Conservation (phyloP, 2,113 vertebrate species). For the Calyptomena viridis region DNA sequence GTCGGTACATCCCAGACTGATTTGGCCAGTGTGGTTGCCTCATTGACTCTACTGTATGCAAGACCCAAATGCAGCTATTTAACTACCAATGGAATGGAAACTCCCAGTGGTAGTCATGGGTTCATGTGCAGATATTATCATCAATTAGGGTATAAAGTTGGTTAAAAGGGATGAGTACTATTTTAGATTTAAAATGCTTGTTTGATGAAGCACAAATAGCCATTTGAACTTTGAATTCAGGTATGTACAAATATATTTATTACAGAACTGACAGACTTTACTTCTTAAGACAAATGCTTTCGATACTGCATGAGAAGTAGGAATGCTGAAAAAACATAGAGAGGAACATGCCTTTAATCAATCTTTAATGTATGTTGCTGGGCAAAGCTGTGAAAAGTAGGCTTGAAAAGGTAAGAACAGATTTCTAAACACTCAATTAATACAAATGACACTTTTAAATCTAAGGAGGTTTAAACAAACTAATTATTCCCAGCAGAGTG, state of each 20-base stretch:
- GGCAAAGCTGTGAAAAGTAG: not conserved
- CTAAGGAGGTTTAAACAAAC: not conserved
- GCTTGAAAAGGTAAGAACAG: not conserved
- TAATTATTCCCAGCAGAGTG: not conserved
- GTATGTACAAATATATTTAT: not conserved
- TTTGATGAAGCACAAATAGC: not conserved
- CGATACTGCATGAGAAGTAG: not conserved
- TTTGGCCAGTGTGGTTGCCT: not conserved
- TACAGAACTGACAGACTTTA: not conserved
- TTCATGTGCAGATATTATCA: not conserved
- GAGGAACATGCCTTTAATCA: not conserved
- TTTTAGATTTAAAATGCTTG: not conserved
- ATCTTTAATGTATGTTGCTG: not conserved
- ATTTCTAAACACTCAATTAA: not conserved
- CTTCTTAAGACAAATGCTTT: not conserved
- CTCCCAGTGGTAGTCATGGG: not conserved
- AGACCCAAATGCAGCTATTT: not conserved
- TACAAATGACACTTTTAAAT: slow-evolving; percentile 9
- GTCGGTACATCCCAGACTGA: not conserved
- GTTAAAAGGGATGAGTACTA: not conserved
- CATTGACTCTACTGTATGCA: not conserved
- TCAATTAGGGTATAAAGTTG: not conserved
- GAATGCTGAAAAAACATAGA: not conserved
- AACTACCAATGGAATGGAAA: not conserved
- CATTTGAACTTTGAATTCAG: not conserved